Percentiles rank a stretch among this genome's conserved stretches.
These are phyloP conservation scores for Eristalis tenax DNA, from an alignment of 2,888 invertebrate genomes.

Conservation along the genomic window DNA sequence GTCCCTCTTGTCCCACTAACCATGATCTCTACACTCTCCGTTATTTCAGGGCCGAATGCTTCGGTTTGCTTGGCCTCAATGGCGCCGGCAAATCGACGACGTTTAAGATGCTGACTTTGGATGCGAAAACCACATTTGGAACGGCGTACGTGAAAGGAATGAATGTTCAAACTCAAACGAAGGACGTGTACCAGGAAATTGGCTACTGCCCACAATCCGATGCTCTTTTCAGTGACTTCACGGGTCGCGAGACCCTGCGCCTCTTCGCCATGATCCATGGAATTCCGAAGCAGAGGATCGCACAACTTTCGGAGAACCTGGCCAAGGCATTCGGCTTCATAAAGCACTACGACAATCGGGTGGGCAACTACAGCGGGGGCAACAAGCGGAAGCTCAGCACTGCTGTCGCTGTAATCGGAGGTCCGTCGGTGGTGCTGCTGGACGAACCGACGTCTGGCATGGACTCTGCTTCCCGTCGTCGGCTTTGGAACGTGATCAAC, in stretches of 20 bases:
- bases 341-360: constrained; percentile 85
- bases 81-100: constrained; percentile 95
- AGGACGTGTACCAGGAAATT: constrained; percentile 84
- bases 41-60: constrained; percentile 76
- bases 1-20: background rate
- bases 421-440: constrained; percentile 86
- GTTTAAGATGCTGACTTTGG: constrained; percentile 95
- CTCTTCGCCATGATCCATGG: constrained; percentile 87
- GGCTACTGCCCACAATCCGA: constrained; percentile 91
- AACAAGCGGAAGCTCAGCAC: constrained; percentile 89
- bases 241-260: constrained; percentile 86
- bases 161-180: constrained; percentile 83
- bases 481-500: constrained; percentile 89
- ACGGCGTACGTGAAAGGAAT: constrained; percentile 86
- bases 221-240: constrained; percentile 86
- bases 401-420: constrained; percentile 87
- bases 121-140: constrained; percentile 87
- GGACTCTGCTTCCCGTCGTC: constrained; percentile 83
- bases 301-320: constrained; percentile 75
- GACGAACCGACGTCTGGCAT: constrained; percentile 86
- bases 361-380: constrained; percentile 86
- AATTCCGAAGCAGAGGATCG: constrained; percentile 81
- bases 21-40: background rate
- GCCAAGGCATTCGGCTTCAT: constrained; percentile 84
- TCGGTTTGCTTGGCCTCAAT: constrained; percentile 91